A percentile compares a stretch with the other conserved stretches of the same genome.
Conservation (phyloP, 2,113 vertebrate species). For the Strigops habroptila region DNA sequence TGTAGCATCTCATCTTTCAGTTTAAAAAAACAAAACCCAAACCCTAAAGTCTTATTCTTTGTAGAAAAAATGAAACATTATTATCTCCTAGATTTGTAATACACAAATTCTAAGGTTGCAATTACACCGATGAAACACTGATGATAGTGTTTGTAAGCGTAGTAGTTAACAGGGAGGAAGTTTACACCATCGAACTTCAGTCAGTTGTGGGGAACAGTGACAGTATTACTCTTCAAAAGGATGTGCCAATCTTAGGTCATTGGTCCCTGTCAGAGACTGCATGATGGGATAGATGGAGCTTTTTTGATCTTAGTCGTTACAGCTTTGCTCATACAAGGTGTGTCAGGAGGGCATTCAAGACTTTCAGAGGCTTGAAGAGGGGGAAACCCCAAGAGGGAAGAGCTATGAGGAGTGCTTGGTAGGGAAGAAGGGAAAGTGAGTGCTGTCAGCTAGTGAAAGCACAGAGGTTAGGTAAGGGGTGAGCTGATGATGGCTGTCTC, state of each 20-base stretch:
- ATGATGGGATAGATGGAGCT: too few relatives aligned
- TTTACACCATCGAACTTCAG: not conserved
- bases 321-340: not conserved
- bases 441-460: not conserved
- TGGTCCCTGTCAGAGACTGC: accelerated
- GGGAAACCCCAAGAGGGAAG: not conserved
- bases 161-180: not conserved
- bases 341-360: not conserved
- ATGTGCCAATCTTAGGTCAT: accelerated
- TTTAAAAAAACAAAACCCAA: not conserved
- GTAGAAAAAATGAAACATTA: not conserved
- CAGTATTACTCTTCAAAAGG: not conserved
- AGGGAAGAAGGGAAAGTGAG: not conserved
- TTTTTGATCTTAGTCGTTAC: not conserved
- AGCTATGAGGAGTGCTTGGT: not conserved
- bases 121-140: not conserved
- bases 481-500: not conserved
- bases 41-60: not conserved
- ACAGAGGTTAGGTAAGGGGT: not conserved
- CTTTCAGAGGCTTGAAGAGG: not conserved
- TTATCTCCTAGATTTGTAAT: not conserved
- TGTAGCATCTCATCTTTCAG: not conserved
- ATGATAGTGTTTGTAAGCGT: not conserved
- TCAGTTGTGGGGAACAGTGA: not conserved
- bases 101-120: not conserved